phyloP scores from a whole-genome alignment of 1,140 invertebrate genomes.

The Aethina tumida region DNA sequence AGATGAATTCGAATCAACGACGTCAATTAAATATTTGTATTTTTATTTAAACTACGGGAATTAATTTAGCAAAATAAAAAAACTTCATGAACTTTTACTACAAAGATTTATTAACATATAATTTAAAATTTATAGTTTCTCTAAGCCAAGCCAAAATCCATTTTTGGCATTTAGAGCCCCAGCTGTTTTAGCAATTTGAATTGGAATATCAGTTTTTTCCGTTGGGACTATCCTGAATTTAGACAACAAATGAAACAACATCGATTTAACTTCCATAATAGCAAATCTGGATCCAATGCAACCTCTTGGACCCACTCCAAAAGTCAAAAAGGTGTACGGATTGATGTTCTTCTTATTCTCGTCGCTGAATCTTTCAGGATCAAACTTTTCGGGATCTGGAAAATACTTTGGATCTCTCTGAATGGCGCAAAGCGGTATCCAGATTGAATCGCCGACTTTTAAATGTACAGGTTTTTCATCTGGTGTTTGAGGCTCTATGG shows the following conservation, averaged over 20 bases:
- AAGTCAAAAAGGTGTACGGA: conserved; percentile 41
- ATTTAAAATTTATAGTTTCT: no score
- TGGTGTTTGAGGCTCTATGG: conserved; percentile 11
- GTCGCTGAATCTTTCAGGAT: conserved; percentile 41
- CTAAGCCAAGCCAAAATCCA: conserved; percentile 31
- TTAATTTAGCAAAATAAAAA: no score
- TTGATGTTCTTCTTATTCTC: conserved; percentile 34
- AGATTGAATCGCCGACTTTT: conserved; percentile 34
- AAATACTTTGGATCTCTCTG: conserved; percentile 27
- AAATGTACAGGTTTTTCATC: conserved; percentile 24
- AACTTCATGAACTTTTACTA: no score
- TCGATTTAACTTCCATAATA: conserved; percentile 36
- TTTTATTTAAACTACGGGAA: no score
- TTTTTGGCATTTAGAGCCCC: conserved; percentile 23
- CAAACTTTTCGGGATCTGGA: conserved; percentile 41
- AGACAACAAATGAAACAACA: conserved; percentile 41
- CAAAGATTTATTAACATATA: no score
- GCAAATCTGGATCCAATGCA: conserved; percentile 41
- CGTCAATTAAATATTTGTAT: no score
- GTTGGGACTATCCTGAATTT: conserved; percentile 41
- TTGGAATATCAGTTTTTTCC: conserved; percentile 28
- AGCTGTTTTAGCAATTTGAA: conserved; percentile 18
- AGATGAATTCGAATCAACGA: no score
- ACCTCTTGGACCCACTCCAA: conserved; percentile 45
- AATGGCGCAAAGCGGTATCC: conserved; percentile 41